Conservation (phyloP, 2,888 invertebrate species). For the Agrotis puta region DNA sequence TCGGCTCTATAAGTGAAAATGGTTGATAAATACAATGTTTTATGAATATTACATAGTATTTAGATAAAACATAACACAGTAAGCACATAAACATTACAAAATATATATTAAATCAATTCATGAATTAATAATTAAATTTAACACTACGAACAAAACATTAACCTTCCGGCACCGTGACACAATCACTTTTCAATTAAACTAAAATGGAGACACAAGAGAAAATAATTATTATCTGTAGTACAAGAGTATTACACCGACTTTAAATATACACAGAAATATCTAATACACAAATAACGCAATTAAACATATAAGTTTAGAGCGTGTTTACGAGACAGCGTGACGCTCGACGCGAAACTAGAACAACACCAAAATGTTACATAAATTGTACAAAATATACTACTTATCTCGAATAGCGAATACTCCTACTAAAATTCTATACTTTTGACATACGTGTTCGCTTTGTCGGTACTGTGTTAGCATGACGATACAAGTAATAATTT, state of each 20-base stretch:
- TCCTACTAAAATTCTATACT: too few relatives aligned
- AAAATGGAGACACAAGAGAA: neutral
- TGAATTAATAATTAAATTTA: neutral
- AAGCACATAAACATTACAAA: neutral
- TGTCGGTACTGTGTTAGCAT: too few relatives aligned
- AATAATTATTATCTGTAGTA: too few relatives aligned
- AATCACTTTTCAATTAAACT: neutral
- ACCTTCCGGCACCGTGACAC: neutral
- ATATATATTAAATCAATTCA: too few relatives aligned
- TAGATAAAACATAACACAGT: too few relatives aligned
- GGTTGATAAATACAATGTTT: too few relatives aligned
- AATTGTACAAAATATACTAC: too few relatives aligned
- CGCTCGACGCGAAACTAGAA: neutral
- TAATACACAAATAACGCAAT: neutral
- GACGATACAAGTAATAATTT: too few relatives aligned
- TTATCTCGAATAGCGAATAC: too few relatives aligned
- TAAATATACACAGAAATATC: neutral
- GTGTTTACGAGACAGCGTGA: slow-evolving; percentile 25
- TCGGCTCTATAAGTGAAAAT: too few relatives aligned
- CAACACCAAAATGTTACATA: neutral
- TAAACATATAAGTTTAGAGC: neutral
- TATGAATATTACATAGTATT: neutral
- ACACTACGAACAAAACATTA: neutral
- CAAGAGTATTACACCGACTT: neutral
- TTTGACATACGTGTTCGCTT: too few relatives aligned